A percentile compares a stretch with the other conserved stretches of the same genome.
phyloP scores from a whole-genome alignment of 2,888 invertebrate genomes.

The Nysson spinosus region DNA sequence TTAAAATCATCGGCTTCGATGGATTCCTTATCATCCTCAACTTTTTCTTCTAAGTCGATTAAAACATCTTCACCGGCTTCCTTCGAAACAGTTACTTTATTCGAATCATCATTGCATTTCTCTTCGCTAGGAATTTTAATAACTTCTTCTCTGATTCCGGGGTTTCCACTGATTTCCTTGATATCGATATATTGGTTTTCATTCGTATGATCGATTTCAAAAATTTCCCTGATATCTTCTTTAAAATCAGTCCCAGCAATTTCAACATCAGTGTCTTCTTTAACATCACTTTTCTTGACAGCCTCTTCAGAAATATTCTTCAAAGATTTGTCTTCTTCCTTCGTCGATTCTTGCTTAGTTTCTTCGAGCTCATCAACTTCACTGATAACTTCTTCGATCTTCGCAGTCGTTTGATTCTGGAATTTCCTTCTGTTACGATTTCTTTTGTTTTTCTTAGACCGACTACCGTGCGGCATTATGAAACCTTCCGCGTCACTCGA shows the following conservation, averaged over 20 bases:
- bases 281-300: constrained; percentile 11
- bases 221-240: too few species aligned
- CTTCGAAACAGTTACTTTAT: too few species aligned
- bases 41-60: constrained; percentile 6
- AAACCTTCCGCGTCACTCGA: constrained; percentile 51
- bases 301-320: background rate
- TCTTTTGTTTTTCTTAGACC: constrained; percentile 64
- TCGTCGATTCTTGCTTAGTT: constrained; percentile 8
- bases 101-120: too few species aligned
- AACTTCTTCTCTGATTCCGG: too few species aligned
- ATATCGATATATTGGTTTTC: too few species aligned
- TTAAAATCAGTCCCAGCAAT: too few species aligned
- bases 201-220: too few species aligned
- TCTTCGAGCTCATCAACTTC: background rate
- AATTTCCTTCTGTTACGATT: constrained; percentile 61
- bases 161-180: too few species aligned
- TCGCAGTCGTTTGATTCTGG: constrained; percentile 28
- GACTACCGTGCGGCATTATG: constrained; percentile 68
- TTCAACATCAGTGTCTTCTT: too few species aligned
- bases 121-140: too few species aligned
- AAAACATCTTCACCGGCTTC: constrained; percentile 28
- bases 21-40: constrained; percentile 20
- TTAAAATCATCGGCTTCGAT: background rate
- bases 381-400: constrained; percentile 4
- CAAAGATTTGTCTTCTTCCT: constrained; percentile 36